Conservation (phyloP, 2,888 invertebrate species). For the Periphyllus acericola region DNA sequence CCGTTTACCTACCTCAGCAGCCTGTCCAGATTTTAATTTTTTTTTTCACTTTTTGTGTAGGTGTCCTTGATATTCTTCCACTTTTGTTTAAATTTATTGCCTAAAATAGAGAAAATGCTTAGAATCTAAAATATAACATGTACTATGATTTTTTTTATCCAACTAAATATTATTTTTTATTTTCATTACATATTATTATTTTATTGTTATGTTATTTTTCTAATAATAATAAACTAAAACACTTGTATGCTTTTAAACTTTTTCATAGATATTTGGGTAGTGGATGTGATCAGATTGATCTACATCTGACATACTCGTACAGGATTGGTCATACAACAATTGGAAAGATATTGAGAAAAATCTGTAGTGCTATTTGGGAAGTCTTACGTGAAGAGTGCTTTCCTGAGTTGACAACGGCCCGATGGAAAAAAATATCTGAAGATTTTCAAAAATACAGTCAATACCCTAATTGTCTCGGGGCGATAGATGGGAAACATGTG, state of each 20-base stretch:
- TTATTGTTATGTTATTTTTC: too few relatives aligned
- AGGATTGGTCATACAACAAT: conserved; percentile 5
- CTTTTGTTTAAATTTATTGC: conserved; percentile 17
- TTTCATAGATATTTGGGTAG: conserved; percentile 8
- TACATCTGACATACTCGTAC: conserved; percentile 17
- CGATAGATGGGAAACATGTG: conserved; percentile 7
- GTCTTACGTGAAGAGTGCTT: background rate
- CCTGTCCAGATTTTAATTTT: conserved; percentile 57
- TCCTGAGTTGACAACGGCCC: background rate
- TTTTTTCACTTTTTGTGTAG: conserved; percentile 16
- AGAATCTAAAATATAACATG: background rate
- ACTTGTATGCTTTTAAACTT: background rate
- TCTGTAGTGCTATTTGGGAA: conserved; percentile 1
- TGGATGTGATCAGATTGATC: conserved; percentile 4
- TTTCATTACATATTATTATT: too few relatives aligned
- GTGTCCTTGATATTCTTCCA: conserved; percentile 27
- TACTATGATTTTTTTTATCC: too few relatives aligned
- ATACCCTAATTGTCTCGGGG: background rate
- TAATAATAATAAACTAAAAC: too few relatives aligned
- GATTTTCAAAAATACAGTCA: background rate
- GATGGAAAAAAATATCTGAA: background rate
- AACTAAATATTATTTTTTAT: background rate
- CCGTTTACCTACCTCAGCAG: conserved; percentile 21
- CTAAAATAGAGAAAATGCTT: conserved; percentile 15
- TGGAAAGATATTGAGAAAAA: conserved; percentile 8